A percentile compares a stretch with the other conserved stretches of the same genome.
phyloP scores from a whole-genome alignment of 35 echinoderm and acorn worm species.

The Apostichopus parvimensis region DNA sequence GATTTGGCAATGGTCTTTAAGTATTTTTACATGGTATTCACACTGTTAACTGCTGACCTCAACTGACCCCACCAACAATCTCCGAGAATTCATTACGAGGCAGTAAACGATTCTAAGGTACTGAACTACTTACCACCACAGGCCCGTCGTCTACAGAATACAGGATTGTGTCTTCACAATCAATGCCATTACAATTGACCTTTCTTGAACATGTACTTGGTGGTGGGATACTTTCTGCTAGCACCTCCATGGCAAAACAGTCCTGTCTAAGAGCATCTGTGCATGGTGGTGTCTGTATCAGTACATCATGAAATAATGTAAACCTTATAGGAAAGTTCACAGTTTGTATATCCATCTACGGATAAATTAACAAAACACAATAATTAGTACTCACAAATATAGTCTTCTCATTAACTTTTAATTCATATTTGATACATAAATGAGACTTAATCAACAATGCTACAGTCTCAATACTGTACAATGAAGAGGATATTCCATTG shows the following conservation, averaged over 20 bases:
- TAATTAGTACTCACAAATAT: neutral
- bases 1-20: no score
- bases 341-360: neutral
- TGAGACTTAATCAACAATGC: neutral
- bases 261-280: neutral
- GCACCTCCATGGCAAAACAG: neutral
- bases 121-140: no score
- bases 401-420: neutral
- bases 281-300: constrained; percentile 18
- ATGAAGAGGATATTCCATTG: no score
- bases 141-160: no score
- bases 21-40: no score
- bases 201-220: constrained; percentile 13
- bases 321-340: neutral
- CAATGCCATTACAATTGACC: neutral
- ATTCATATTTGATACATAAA: neutral
- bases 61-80: no score
- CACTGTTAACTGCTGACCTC: no score
- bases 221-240: neutral
- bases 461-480: no score
- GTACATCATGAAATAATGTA: neutral
- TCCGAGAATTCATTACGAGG: no score
- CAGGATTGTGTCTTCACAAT: neutral
- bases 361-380: neutral
- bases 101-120: no score